phyloP scores from a whole-genome alignment of 2,888 invertebrate genomes.

The Orchesellides sinensis region DNA sequence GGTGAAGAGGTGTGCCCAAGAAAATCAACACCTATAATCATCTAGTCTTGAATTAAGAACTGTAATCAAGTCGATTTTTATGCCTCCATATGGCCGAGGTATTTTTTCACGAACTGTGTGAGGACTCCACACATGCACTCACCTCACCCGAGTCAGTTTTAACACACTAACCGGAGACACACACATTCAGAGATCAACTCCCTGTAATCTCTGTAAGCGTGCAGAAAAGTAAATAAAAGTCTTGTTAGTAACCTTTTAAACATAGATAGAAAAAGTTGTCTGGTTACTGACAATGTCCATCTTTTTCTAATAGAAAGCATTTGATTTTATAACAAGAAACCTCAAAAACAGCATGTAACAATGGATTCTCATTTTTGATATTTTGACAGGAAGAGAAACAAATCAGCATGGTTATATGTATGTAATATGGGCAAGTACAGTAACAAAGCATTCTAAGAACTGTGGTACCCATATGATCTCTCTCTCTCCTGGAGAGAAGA shows the following conservation, averaged over 20 bases:
- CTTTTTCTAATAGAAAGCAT: too few relatives aligned
- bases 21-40: conserved; percentile 75
- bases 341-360: conserved; percentile 56
- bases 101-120: conserved; percentile 63
- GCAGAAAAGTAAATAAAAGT: neutral
- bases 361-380: conserved; percentile 42
- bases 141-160: conserved; percentile 46
- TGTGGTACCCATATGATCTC: conserved; percentile 23
- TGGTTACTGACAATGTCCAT: too few relatives aligned
- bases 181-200: neutral
- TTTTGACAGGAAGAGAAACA: conserved; percentile 65
- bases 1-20: conserved; percentile 72
- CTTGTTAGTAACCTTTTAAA: neutral
- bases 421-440: neutral
- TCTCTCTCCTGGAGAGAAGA: conserved; percentile 18
- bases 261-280: too few relatives aligned
- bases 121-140: conserved; percentile 66
- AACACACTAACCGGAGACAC: conserved; percentile 27
- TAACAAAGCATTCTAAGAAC: neutral
- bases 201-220: neutral
- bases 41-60: conserved; percentile 75
- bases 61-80: conserved; percentile 75
- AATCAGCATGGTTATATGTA: conserved; percentile 17
- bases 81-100: conserved; percentile 65
- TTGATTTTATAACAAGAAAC: conserved; percentile 24